These are phyloP conservation scores for Punctoribates punctum DNA, from an alignment of 2,888 invertebrate species.

Conservation along the genomic window DNA sequence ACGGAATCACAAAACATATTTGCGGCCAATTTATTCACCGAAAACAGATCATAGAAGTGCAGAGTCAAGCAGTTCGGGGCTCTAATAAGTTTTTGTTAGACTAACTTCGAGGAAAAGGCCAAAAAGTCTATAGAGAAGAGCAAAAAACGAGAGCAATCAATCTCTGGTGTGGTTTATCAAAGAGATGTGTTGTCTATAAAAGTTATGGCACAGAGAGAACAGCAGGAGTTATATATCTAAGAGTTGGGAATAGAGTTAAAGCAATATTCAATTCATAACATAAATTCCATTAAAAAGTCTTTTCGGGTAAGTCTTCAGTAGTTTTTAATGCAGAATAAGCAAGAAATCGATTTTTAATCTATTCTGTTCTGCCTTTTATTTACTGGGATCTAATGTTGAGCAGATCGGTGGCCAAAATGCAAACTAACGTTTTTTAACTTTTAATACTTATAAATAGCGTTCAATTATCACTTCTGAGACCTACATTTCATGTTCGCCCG, in stretches of 20 bases:
- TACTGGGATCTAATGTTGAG: not conserved
- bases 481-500: conserved; percentile 15
- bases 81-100: conserved; percentile 5
- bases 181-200: conserved; percentile 22
- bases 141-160: conserved; percentile 24
- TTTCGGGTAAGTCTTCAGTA: conserved; percentile 8
- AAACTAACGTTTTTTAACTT: conserved; percentile 12
- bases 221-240: conserved; percentile 22
- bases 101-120: not conserved
- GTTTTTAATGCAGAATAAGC: conserved; percentile 25
- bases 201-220: conserved; percentile 10
- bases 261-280: conserved; percentile 15
- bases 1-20: conserved; percentile 15
- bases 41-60: conserved; percentile 20
- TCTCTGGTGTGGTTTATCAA: conserved; percentile 23
- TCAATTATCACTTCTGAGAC: conserved; percentile 34
- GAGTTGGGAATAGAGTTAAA: not conserved
- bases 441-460: conserved; percentile 23
- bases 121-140: conserved; percentile 6
- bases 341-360: conserved; percentile 31
- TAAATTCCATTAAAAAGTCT: conserved; percentile 18
- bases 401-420: not conserved
- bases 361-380: conserved; percentile 9
- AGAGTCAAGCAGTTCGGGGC: not conserved
- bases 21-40: conserved; percentile 14